Conservation (phyloP, 1,140 invertebrate species). For the Macrotrachela quadricornifera region DNA sequence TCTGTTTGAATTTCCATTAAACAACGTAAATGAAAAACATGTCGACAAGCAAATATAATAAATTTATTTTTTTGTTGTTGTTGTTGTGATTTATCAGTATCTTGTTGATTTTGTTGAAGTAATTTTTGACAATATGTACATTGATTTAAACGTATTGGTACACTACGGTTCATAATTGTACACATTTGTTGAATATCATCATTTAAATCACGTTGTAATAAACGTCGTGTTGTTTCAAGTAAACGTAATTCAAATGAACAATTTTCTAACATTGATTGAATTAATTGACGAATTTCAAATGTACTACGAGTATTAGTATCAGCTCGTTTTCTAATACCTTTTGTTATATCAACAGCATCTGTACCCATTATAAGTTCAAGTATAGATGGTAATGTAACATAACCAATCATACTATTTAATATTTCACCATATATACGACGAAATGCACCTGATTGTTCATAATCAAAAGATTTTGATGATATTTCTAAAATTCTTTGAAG, state of each 20-base stretch:
- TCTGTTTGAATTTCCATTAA: no score
- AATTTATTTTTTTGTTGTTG: no score
- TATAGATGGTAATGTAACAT: constrained; percentile 37
- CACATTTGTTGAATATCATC: no score
- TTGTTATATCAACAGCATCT: neutral
- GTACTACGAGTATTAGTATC: constrained; percentile 34
- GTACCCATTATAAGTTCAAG: constrained; percentile 32
- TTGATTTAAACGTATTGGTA: no score
- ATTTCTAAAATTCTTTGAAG: constrained; percentile 33
- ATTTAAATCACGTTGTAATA: neutral
- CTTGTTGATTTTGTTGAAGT: no score
- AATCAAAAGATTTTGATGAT: constrained; percentile 24
- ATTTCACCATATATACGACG: constrained; percentile 14
- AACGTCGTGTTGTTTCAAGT: neutral
- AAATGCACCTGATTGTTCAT: constrained; percentile 20
- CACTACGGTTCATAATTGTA: no score
- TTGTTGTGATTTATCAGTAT: no score
- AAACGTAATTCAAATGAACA: constrained; percentile 35
- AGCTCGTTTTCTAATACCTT: neutral
- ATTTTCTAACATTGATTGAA: constrained; percentile 36
- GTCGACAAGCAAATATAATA: no score
- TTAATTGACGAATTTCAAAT: constrained; percentile 36
- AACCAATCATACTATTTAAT: constrained; percentile 39
- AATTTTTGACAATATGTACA: no score
- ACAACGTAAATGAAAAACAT: no score